Conservation (phyloP, 2,888 invertebrate species). For the Parnassius glacialis region DNA sequence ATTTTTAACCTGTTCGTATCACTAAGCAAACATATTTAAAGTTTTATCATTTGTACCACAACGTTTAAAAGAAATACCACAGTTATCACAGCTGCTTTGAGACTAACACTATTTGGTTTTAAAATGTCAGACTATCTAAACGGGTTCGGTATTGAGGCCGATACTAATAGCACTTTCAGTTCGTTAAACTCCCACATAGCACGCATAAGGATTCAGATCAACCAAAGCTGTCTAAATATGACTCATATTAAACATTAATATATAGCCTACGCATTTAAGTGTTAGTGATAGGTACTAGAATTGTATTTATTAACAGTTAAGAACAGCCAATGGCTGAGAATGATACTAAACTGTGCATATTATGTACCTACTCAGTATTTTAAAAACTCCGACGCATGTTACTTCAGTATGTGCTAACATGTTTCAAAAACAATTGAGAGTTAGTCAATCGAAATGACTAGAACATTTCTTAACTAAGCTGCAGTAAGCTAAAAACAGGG, state of each 20-base stretch:
- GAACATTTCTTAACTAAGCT: conserved; percentile 1
- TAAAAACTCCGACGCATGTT: background rate
- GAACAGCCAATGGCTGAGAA: conserved; percentile 11
- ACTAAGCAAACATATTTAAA: conserved; percentile 12
- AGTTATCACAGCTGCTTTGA: conserved; percentile 23
- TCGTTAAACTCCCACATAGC: conserved; percentile 31
- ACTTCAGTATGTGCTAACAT: background rate
- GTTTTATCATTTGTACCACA: conserved; percentile 4
- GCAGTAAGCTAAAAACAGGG: too few species aligned
- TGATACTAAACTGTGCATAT: too few species aligned
- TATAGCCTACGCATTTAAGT: conserved; percentile 23
- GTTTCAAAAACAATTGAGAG: conserved; percentile 31
- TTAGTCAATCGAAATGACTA: conserved; percentile 28
- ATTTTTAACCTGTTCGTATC: conserved; percentile 8
- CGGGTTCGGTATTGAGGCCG: conserved; percentile 42
- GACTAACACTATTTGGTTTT: conserved; percentile 12
- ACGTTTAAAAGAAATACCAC: conserved; percentile 4
- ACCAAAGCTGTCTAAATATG: conserved; percentile 24
- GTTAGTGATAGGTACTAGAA: conserved; percentile 13
- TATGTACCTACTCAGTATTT: too few species aligned
- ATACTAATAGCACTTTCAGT: conserved; percentile 38
- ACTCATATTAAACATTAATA: conserved; percentile 31
- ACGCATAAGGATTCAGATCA: conserved; percentile 26
- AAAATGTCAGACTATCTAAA: conserved; percentile 35
- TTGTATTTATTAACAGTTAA: conserved; percentile 26